Conservation (phyloP, 2,888 invertebrate genomes). For the Schizaphis graminum region DNA sequence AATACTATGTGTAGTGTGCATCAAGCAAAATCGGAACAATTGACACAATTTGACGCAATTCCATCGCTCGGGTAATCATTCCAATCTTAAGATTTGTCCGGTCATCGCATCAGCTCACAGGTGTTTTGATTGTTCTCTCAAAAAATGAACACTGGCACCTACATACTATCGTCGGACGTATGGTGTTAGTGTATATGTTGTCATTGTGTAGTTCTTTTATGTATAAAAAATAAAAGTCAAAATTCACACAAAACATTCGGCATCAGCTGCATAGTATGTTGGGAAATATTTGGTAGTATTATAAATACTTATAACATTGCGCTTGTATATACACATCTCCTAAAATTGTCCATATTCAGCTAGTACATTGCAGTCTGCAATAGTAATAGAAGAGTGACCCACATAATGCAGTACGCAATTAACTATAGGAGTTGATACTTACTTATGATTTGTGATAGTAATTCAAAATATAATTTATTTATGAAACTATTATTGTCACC, state of each 20-base stretch:
- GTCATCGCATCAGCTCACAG: not conserved
- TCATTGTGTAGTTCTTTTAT: not conserved
- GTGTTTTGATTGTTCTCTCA: not conserved
- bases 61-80: not conserved
- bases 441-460: too few species aligned
- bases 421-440: not conserved
- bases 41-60: not conserved
- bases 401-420: not conserved
- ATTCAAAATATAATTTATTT: not conserved
- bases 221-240: not conserved
- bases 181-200: not conserved
- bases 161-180: not conserved
- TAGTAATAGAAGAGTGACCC: not conserved
- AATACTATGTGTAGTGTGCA: not conserved
- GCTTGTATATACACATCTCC: not conserved
- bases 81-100: not conserved
- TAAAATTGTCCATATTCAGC: not conserved
- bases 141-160: not conserved
- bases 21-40: not conserved
- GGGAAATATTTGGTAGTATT: not conserved
- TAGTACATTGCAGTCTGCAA: not conserved
- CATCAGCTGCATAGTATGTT: not conserved
- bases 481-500: not conserved
- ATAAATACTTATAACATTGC: not conserved
- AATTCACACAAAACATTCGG: not conserved